phyloP scores from a whole-genome alignment of 2,888 invertebrate genomes.

The Mactromeris polynyma region DNA sequence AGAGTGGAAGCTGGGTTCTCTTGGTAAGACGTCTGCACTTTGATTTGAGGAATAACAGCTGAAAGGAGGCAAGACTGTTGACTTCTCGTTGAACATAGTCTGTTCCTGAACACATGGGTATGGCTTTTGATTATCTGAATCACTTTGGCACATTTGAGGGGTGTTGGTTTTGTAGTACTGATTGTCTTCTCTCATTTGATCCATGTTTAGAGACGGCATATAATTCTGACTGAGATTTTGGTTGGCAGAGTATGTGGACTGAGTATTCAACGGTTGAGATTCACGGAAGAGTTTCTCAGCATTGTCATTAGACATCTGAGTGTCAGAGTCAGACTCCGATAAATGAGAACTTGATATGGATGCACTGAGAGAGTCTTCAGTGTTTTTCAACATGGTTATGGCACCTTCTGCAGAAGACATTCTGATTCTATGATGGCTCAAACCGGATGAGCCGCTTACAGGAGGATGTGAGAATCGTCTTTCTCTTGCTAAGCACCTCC shows the following conservation, averaged over 20 bases:
- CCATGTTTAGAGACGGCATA: conserved; percentile 33
- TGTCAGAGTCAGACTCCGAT: conserved; percentile 65
- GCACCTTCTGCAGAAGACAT: conserved; percentile 61
- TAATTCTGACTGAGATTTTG: conserved; percentile 39
- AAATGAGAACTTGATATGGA: conserved; percentile 65
- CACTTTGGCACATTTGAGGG: conserved; percentile 66
- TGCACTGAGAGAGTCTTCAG: conserved; percentile 64
- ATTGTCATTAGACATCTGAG: conserved; percentile 63
- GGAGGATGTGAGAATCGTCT: conserved; percentile 39
- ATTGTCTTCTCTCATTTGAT: conserved; percentile 56
- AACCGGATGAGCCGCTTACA: conserved; percentile 8
- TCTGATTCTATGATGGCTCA: conserved; percentile 18
- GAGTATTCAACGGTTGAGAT: conserved; percentile 67
- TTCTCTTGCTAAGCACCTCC: conserved; percentile 23
- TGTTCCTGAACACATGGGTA: conserved; percentile 67
- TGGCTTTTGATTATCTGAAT: conserved; percentile 68
- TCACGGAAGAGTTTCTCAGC: conserved; percentile 59
- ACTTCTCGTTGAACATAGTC: conserved; percentile 62
- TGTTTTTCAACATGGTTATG: conserved; percentile 61
- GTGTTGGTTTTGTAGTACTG: conserved; percentile 53
- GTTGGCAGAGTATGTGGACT: conserved; percentile 46
- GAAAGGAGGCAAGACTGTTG: conserved; percentile 64
- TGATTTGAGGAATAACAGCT: conserved; percentile 65
- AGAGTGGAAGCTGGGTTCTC: conserved; percentile 58
- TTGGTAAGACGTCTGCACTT: conserved; percentile 56